phyloP scores from a whole-genome alignment of 35 echinoderm and acorn worm genomes.

The Amphiura filiformis region DNA sequence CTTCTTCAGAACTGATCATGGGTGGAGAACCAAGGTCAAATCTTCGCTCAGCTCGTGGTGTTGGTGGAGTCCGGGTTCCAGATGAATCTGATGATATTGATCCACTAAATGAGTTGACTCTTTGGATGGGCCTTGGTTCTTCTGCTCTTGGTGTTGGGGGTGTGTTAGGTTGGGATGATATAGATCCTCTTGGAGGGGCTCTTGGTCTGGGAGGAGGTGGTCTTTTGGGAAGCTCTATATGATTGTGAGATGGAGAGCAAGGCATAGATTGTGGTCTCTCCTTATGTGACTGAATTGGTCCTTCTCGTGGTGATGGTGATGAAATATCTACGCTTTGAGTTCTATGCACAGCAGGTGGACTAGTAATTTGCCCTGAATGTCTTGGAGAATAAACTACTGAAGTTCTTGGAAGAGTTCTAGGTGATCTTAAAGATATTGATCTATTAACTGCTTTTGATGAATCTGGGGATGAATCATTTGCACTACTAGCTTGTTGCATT shows the following conservation, averaged over 20 bases:
- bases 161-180: not conserved
- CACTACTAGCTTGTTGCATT: not conserved
- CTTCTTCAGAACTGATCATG: not conserved
- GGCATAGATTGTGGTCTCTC: not conserved
- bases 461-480: not conserved
- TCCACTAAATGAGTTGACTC: not conserved
- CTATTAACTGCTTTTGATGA: not conserved
- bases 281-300: not conserved
- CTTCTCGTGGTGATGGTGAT: too few relatives aligned
- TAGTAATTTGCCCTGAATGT: not conserved
- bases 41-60: not conserved
- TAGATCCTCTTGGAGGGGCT: not conserved
- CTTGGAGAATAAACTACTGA: not conserved
- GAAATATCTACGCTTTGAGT: too few relatives aligned
- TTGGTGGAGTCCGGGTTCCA: not conserved
- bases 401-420: constrained; percentile 14
- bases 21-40: not conserved
- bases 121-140: not conserved
- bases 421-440: not conserved
- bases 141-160: not conserved
- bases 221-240: not conserved
- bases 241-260: not conserved
- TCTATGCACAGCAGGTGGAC: too few relatives aligned
- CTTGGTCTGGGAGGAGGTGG: not conserved
- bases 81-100: not conserved